phyloP scores from a whole-genome alignment of 2,113 vertebrate species.

The Apteryx mantelli region DNA sequence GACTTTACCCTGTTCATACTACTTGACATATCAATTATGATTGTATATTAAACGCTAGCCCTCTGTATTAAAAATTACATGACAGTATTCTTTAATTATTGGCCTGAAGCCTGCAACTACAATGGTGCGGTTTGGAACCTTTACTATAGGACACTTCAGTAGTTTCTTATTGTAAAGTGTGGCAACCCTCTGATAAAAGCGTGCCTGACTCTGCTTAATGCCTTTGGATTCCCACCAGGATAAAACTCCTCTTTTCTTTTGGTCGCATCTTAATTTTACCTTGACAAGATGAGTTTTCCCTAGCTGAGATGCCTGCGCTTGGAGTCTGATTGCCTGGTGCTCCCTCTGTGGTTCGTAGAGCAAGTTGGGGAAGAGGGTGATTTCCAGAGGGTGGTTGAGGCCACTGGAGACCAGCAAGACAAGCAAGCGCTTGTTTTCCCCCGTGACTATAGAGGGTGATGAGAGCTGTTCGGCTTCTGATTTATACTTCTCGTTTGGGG shows the following conservation, averaged over 20 bases:
- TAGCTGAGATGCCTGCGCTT: accelerated
- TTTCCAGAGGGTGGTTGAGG: background rate
- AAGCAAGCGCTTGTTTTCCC: background rate
- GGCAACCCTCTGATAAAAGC: background rate
- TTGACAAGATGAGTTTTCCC: background rate
- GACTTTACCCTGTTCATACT: background rate
- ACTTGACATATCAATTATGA: background rate
- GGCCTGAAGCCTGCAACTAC: background rate
- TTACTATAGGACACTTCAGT: background rate
- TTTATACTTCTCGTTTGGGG: too few species aligned
- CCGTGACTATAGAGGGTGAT: accelerated
- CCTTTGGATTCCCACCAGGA: background rate
- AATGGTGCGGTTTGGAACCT: background rate
- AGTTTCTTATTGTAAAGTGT: background rate
- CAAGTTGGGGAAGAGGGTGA: background rate
- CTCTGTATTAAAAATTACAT: background rate
- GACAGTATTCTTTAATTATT: background rate
- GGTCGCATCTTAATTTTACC: background rate
- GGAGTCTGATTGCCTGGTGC: background rate
- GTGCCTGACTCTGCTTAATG: background rate
- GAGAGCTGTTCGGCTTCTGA: background rate
- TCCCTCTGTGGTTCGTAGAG: background rate
- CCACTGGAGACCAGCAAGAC: background rate
- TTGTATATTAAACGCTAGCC: background rate
- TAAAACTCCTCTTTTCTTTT: background rate